Conservation (phyloP, 1,140 invertebrate genomes). For the Aphelenchoides avenae region DNA sequence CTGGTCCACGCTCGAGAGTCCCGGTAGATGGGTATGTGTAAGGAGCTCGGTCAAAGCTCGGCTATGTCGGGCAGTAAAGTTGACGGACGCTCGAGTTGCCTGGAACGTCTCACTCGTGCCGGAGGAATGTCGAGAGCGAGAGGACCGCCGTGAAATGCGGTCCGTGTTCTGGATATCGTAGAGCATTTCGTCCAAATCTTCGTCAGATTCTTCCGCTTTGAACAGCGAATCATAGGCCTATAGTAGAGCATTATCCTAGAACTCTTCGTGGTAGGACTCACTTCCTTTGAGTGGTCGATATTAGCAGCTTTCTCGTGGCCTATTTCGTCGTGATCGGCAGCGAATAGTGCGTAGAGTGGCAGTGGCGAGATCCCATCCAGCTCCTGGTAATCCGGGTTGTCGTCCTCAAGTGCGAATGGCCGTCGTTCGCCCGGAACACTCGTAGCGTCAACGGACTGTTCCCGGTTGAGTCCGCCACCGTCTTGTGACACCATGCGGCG, state of each 20-base stretch:
- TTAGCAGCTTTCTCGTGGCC: conserved; percentile 32
- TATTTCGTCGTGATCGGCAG: conserved; percentile 72
- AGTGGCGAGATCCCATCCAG: conserved; percentile 91
- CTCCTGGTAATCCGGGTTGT: conserved; percentile 80
- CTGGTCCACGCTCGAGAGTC: conserved; percentile 88
- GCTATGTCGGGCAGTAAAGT: conserved; percentile 61
- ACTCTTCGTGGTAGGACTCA: neutral
- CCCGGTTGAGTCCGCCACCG: conserved; percentile 66
- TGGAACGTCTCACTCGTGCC: conserved; percentile 37
- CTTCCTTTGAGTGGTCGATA: conserved; percentile 17
- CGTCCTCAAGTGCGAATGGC: conserved; percentile 40
- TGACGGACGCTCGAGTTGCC: conserved; percentile 25
- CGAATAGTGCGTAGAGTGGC: conserved; percentile 87
- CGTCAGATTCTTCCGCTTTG: conserved; percentile 59
- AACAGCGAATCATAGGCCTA: conserved; percentile 60
- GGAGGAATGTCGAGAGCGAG: conserved; percentile 34
- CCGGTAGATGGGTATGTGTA: conserved; percentile 88
- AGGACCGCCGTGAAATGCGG: conserved; percentile 16
- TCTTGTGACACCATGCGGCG: conserved; percentile 19
- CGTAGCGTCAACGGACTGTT: conserved; percentile 83
- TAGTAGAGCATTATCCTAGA: conserved; percentile 11
- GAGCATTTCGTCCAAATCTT: conserved; percentile 69
- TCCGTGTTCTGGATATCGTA: conserved; percentile 39
- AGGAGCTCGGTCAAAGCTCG: conserved; percentile 74
- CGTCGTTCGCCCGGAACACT: conserved; percentile 74